Evolutionary conservation across 2,888 invertebrate species (phyloP).

Genomic region (Drosophila borealis): DNA sequence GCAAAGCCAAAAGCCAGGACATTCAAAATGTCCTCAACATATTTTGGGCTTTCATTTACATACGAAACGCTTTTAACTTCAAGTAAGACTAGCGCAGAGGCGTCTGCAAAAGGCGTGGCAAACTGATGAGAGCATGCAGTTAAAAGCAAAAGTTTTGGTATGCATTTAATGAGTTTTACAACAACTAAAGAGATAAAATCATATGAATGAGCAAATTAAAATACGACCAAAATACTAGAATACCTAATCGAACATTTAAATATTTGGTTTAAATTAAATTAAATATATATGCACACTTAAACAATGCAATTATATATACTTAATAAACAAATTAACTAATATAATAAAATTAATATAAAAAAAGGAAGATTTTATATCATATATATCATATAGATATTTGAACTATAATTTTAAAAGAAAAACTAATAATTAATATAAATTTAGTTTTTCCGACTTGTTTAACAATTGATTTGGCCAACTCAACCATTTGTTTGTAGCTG

Average conservation of each 20-base stretch:
- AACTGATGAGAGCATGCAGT: not conserved
- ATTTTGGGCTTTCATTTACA: conserved; percentile 55
- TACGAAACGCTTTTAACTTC: conserved; percentile 23
- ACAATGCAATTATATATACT: not conserved
- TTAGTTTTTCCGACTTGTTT: not conserved
- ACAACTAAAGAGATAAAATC: not conserved
- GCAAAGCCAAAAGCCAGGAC: conserved; percentile 25
- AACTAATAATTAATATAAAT: not conserved
- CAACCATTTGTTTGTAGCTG: conserved; percentile 11
- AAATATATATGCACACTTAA: not conserved
- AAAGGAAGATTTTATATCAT: too few species aligned
- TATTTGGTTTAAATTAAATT: not conserved
- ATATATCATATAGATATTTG: too few species aligned
- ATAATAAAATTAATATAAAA: not conserved
- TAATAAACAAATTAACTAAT: not conserved
- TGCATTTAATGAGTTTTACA: conserved; percentile 1
- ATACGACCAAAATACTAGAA: not conserved
- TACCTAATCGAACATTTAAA: not conserved
- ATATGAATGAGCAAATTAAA: not conserved
- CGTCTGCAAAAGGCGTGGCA: conserved; percentile 1
- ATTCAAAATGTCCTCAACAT: conserved; percentile 39
- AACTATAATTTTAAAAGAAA: not conserved
- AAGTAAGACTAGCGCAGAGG: conserved; percentile 12
- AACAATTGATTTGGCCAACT: conserved; percentile 27
- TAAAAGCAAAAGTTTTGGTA: conserved; percentile 3